Conservation (phyloP, 2,888 invertebrate genomes). For the Belgica antarctica region DNA sequence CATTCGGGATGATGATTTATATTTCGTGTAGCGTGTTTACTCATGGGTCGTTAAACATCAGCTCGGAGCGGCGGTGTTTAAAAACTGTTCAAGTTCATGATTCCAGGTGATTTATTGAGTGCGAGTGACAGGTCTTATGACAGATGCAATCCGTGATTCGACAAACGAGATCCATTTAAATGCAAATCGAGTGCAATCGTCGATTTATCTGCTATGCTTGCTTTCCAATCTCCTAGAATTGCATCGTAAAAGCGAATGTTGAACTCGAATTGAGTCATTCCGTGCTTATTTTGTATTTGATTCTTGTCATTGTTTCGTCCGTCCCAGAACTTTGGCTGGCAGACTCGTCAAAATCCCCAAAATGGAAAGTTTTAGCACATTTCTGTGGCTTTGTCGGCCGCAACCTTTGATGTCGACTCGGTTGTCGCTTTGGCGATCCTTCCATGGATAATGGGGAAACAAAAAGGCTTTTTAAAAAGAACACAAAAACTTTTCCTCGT, state of each 20-base stretch:
- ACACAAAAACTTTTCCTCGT: background rate
- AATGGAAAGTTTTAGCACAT: background rate
- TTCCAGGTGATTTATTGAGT: conserved; percentile 1
- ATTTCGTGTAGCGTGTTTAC: background rate
- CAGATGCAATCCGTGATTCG: conserved; percentile 11
- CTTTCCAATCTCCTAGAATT: background rate
- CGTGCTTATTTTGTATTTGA: background rate
- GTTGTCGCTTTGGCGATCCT: background rate
- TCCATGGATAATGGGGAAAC: background rate
- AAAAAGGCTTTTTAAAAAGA: background rate
- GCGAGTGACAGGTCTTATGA: background rate
- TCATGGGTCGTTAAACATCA: background rate
- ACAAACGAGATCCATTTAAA: background rate
- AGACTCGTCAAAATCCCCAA: background rate
- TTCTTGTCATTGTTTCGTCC: background rate
- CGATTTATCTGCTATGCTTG: background rate
- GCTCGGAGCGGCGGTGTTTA: too few species aligned
- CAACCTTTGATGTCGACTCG: background rate
- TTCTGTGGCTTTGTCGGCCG: background rate
- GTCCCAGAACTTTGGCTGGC: background rate
- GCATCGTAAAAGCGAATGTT: background rate
- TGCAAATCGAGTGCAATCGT: background rate
- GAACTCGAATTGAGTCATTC: background rate
- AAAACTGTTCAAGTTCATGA: background rate
- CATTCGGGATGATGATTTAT: conserved; percentile 14